Base-by-base conservation (phyloP, 2,888 invertebrate species). In the Galeopsomyia nigrocyanea region DNA sequence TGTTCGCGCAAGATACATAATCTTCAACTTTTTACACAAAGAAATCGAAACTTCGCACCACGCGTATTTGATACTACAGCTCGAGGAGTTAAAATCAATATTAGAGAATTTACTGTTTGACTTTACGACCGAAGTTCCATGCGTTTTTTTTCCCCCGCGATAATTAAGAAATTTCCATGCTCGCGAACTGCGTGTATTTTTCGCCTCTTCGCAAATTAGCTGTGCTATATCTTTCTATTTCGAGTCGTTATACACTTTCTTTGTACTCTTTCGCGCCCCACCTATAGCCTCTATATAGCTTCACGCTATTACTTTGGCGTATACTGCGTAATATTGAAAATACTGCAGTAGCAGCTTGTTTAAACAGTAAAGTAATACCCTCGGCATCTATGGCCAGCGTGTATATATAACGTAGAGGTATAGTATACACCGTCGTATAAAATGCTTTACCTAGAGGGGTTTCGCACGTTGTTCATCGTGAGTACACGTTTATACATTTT, bases 331-430 rank as follows among this genome's bases (percentile, higher is more conserved):
- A 58, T 39, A 58, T n/a, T 17, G 65, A 57, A 57, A 57, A 66
- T 67, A 67, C 39, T 7, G 47, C 3, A 31, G 39, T 51, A 58
- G 57, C 16, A 19, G n/a, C 51, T 67, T 58, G 39, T 58, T 58
- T 67, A 57, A 58, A 66, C 66, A 50, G 66, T 58, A 57, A 57
- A 57, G 39, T 50, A 58, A 31, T 26, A 46, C 10, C 57, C 22
- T 66, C 17, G 21, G 21, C 16, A 31, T 14, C 50, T 49, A 58
- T 26, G 22, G n/a, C 26, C 39, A 50, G 13, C 39, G 47, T 16
- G 47, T 22, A 58, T 50, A 57, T 26, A 57, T 50, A 57, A 66
- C 49, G 19, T 26, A n/a, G n/a, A 19, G 22, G 10, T 67, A 51
- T 10, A 39, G 39, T 10, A 10, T 10, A 39, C 26, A 5, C 31